These are phyloP conservation scores for Unio pictorum DNA, from an alignment of 2,888 invertebrate genomes.

Conservation along the genomic window DNA sequence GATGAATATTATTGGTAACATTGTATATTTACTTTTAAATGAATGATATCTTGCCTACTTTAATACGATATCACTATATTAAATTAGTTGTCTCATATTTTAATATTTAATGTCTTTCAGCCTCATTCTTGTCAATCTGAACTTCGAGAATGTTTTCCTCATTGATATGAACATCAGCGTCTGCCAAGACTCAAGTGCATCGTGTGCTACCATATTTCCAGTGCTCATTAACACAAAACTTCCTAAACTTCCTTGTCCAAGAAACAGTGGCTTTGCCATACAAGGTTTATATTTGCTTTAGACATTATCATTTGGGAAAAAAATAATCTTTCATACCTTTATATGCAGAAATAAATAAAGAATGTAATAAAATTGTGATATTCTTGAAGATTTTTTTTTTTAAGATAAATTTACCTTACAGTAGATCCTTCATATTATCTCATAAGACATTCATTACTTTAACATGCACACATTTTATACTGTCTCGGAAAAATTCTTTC, in stretches of 20 bases:
- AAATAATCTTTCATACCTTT: too few relatives aligned
- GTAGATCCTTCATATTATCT: too few relatives aligned
- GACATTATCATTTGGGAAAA: too few relatives aligned
- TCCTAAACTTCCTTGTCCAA: constrained; percentile 26
- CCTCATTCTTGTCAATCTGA: constrained; percentile 15
- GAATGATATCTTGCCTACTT: too few relatives aligned
- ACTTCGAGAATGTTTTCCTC: constrained; percentile 17
- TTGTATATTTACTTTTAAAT: too few relatives aligned
- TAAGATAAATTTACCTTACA: too few relatives aligned
- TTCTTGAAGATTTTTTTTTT: neutral
- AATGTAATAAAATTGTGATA: neutral
- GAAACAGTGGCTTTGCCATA: constrained; percentile 19
- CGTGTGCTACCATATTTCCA: constrained; percentile 15
- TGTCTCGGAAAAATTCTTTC: too few relatives aligned
- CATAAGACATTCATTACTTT: too few relatives aligned
- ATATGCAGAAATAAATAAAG: too few relatives aligned
- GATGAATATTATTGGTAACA: too few relatives aligned
- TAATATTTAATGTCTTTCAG: constrained; percentile 4
- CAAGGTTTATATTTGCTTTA: constrained; percentile 7
- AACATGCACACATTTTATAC: too few relatives aligned
- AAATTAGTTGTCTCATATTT: neutral
- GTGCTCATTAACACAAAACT: constrained; percentile 30
- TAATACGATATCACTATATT: too few relatives aligned
- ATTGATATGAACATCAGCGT: constrained; percentile 16
- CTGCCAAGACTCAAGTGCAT: constrained; percentile 20